A percentile compares a stretch with the other conserved stretches of the same genome.
Conservation (phyloP, 2,113 vertebrate genomes). For the Mormoops blainvillei region DNA sequence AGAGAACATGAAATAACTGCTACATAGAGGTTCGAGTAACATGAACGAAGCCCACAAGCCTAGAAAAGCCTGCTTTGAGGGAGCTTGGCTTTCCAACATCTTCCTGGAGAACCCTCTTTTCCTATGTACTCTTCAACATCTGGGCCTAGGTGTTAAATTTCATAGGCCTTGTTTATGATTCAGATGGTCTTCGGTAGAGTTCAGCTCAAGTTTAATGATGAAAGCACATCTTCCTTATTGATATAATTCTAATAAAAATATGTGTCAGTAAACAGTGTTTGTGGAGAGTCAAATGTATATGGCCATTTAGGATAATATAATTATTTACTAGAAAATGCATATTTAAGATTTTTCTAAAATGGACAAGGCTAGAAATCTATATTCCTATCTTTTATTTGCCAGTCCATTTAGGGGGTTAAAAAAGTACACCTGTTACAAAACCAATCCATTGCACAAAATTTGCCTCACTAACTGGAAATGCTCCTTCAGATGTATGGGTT, state of each 20-base stretch:
- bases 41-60: background rate
- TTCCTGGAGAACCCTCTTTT: background rate
- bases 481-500: background rate
- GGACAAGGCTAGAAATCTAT: background rate
- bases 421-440: background rate
- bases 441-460: background rate
- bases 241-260: background rate
- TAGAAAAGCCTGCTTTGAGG: background rate
- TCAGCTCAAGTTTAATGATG: background rate
- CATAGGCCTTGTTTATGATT: background rate
- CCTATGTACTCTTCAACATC: background rate
- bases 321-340: background rate
- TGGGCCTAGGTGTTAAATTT: background rate
- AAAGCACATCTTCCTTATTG: background rate
- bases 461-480: background rate
- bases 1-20: background rate
- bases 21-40: background rate
- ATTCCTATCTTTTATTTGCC: background rate
- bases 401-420: background rate
- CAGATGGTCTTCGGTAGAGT: background rate
- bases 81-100: background rate
- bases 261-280: background rate
- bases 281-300: background rate
- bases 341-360: constrained; percentile 14
- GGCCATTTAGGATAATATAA: background rate